Conservation (phyloP, 2,888 invertebrate species). For the Melanostoma scalare region DNA sequence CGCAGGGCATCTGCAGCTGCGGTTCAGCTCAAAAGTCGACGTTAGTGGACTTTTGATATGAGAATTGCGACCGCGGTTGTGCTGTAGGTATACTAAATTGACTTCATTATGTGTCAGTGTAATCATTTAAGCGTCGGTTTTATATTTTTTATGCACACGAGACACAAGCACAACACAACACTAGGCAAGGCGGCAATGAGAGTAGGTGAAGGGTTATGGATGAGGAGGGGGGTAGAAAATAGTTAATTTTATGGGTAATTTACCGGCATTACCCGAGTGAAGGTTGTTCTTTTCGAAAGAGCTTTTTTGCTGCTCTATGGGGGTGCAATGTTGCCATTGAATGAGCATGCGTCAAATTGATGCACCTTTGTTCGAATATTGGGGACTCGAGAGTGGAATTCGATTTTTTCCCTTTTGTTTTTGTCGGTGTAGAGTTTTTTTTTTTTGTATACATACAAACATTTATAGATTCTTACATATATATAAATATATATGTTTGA, state of each 20-base stretch:
- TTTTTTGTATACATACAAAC: background rate
- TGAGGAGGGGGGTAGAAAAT: background rate
- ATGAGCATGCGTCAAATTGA: conserved; percentile 55
- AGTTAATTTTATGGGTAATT: conserved; percentile 57
- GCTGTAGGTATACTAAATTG: conserved; percentile 53
- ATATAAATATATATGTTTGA: conserved; percentile 24
- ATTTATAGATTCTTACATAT: background rate
- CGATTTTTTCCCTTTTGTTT: conserved; percentile 59
- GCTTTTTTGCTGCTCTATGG: conserved; percentile 4
- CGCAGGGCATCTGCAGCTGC: conserved; percentile 5
- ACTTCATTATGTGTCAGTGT: conserved; percentile 48
- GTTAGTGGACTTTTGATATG: conserved; percentile 10
- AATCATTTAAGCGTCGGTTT: conserved; percentile 56
- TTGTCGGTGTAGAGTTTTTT: conserved; percentile 12
- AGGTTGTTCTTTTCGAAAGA: conserved; percentile 58
- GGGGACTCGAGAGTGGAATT: conserved; percentile 53
- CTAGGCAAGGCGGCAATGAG: background rate
- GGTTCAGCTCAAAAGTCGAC: conserved; percentile 41
- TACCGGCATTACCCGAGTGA: conserved; percentile 58
- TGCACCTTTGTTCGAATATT: conserved; percentile 62
- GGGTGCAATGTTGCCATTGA: conserved; percentile 41
- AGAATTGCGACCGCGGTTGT: conserved; percentile 29
- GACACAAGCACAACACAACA: background rate
- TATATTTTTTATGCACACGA: conserved; percentile 41
- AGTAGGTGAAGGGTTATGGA: background rate